Conservation (phyloP, 2,888 invertebrate species). For the Trichogramma evanescens region DNA sequence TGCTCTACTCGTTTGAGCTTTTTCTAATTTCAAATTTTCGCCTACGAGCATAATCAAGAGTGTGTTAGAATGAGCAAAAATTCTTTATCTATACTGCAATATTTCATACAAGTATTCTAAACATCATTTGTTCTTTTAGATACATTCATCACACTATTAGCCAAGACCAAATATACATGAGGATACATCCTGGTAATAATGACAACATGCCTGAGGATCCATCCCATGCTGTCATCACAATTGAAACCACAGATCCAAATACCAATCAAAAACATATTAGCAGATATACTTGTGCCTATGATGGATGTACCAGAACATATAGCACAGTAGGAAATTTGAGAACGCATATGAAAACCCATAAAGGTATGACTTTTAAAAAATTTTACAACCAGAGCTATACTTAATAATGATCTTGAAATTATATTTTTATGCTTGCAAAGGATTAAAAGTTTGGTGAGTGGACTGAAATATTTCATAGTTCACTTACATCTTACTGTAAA, state of each 20-base stretch:
- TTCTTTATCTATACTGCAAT: not conserved
- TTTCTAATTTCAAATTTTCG: not conserved
- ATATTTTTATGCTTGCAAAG: not conserved
- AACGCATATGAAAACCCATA: constrained; percentile 93
- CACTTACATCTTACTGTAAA: too few species aligned
- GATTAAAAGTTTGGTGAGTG: not conserved
- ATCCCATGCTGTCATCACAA: constrained; percentile 62
- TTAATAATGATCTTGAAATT: not conserved
- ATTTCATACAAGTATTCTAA: not conserved
- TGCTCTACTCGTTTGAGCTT: not conserved
- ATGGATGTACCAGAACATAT: constrained; percentile 80
- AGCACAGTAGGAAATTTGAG: constrained; percentile 90
- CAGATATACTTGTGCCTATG: constrained; percentile 81
- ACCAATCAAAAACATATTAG: constrained; percentile 57
- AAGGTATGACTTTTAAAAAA: constrained; percentile 56
- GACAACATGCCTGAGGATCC: constrained; percentile 60
- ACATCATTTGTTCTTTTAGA: constrained; percentile 46
- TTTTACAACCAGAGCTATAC: not conserved
- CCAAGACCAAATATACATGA: constrained; percentile 64
- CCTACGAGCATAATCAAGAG: not conserved
- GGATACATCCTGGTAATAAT: constrained; percentile 61
- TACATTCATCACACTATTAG: constrained; percentile 64
- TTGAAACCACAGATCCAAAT: constrained; percentile 57
- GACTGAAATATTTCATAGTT: too few species aligned
- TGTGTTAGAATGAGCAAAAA: not conserved